Evolutionary conservation across 2,888 invertebrate species (phyloP), one percentile per base, ranked within the genome.

Genomic region (Drosophila suboccidentalis): DNA sequence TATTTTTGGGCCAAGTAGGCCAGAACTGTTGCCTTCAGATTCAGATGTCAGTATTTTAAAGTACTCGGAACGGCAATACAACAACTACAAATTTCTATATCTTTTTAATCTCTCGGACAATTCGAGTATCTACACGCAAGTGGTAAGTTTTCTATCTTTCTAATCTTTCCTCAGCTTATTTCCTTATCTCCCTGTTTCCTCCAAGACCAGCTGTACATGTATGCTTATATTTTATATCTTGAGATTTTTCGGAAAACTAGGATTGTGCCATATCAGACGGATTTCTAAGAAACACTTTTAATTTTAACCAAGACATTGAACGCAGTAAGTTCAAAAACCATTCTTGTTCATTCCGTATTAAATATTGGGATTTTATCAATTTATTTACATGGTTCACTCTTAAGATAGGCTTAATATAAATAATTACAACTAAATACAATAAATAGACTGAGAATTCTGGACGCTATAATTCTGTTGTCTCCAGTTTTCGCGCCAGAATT

Each of bases 381-480:
- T 62, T 79, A 79, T 79, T 66, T 77, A 77, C 65, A 76, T 8
- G 49, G 17, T 15, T 46, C 13, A 58, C n/a, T 32, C 44, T 54
- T 61, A 73, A 26, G 8, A 17, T 60, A 26, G 3, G 22, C 38
- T 34, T 22, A 47, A 22, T 22, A 19, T 15, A 44, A 57, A 9
- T 15, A 9, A 4, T 49, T 57, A 78, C 13, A 15, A 9, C 26
- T 68, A 71, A 32, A 22, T 66, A 54, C 19, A 81, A 82, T 85
- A 87, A 85, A 80, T 85, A 71, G 68, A 39, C 41, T 49, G 41
- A 41, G 4, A 26, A 64, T 47, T 43, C 36, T 19, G 38, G 49
- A 74, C 87, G 69, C 84, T 90, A 96, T 91, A 96, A 93, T 93
- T 96, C 96, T 55, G 96, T 96, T 75, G 96, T 96, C 93, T 96